These are phyloP conservation scores for Equus quagga DNA, from an alignment of 2,113 vertebrate species.

Conservation along the genomic window DNA sequence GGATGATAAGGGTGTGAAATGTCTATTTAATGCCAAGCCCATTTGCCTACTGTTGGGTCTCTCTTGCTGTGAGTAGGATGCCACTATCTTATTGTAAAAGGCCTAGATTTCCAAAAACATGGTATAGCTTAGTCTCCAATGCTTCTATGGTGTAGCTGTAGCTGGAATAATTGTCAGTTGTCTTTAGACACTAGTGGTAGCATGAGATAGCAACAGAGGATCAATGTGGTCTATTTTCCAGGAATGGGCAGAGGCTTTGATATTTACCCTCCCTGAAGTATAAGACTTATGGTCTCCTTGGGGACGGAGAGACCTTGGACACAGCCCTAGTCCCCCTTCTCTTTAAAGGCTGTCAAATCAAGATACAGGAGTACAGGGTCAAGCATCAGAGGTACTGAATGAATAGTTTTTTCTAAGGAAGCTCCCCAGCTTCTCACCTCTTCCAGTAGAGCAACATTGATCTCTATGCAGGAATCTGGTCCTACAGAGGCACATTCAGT, in stretches of 20 bases:
- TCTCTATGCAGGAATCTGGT: not conserved
- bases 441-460: not conserved
- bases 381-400: not conserved
- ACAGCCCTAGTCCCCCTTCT: not conserved
- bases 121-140: not conserved
- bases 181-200: not conserved
- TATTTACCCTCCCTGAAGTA: not conserved
- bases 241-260: not conserved
- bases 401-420: not conserved
- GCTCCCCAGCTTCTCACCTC: not conserved
- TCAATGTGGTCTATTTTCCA: not conserved
- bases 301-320: not conserved
- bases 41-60: not conserved
- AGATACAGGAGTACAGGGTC: not conserved
- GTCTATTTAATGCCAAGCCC: not conserved
- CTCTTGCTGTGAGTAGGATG: not conserved
- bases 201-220: not conserved
- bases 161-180: not conserved
- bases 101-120: not conserved
- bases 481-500: not conserved
- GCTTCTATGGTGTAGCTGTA: not conserved
- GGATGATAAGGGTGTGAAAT: not conserved
- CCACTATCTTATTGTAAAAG: not conserved
- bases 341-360: not conserved
- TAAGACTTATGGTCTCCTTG: not conserved